Base-by-base conservation (phyloP, 2,113 vertebrate species). In the Rhinolophus sinicus region DNA sequence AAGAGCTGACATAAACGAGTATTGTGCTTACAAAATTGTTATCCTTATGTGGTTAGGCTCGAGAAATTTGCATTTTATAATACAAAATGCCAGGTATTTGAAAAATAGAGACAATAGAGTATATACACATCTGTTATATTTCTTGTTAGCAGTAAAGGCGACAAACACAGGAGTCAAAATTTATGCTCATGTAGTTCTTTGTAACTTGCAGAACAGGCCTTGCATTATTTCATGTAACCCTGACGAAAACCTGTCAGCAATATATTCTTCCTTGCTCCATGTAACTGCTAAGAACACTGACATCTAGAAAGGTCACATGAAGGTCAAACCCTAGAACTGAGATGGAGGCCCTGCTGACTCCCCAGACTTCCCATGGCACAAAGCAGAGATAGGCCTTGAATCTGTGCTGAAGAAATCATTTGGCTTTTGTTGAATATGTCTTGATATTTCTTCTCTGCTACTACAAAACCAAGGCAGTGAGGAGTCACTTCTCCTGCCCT, bases 61-160 rank as follows among this genome's bases (percentile, higher is more conserved):
- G 56, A 95, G 80, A 94, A 84, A 65, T 73, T 87, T 86, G 40
- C 54, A 80, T 85, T 95, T 96, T 67, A 35, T 73, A 50, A 60
- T 24, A 26, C 44, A 86, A 85, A 86, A 88, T 75, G 69, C 40
- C 60, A 70, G n/a, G 5, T 47, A 65, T 93, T 93, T 72, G 40
- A 35, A 52, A 81, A 75, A 52, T 19, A 65, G 50, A 87, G 84
- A 67, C 8, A 50, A 90, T 5, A n/a, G 78, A 81, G 21, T 44
- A n/a, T 40, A 93, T 67, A 67, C 60, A 69, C 52, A 60, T 62
- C 84, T 33, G 14, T 90, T 83, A 1, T 33, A 9, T 65, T 92
- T 87, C 47, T 90, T 54, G 15, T 73, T 76, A 95, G 70, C 1
- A 6, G 54, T 81, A 87, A 64, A 75, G 44, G 24, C 92, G 58